A percentile compares a stretch with the other conserved stretches of the same genome.
Conservation (phyloP, 2,113 vertebrate genomes). For the Lonchura striata region DNA sequence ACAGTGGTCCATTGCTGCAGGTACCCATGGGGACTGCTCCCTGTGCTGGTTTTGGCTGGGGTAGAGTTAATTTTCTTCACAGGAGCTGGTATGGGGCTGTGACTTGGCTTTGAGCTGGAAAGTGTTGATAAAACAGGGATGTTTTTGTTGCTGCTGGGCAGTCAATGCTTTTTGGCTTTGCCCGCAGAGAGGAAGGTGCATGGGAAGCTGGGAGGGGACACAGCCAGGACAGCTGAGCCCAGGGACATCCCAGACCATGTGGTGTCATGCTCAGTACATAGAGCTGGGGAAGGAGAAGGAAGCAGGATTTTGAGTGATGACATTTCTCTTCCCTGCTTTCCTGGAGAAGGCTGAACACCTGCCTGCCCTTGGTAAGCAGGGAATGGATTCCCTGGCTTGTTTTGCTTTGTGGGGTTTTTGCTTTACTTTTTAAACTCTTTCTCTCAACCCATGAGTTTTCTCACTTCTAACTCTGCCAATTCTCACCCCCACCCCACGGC, state of each 20-base stretch:
- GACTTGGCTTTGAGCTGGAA: not conserved
- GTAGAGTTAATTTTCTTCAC: not conserved
- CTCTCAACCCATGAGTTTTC: not conserved
- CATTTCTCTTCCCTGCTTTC: not conserved
- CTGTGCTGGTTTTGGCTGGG: not conserved
- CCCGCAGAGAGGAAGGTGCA: not conserved
- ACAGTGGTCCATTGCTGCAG: not conserved
- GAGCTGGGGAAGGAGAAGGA: not conserved
- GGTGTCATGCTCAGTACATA: not conserved
- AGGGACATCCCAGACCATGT: not conserved
- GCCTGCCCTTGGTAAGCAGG: fast-evolving
- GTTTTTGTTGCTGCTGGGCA: not conserved
- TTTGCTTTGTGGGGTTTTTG: not conserved
- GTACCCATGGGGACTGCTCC: not conserved
- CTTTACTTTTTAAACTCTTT: not conserved
- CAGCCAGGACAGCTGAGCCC: not conserved
- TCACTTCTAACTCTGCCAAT: not conserved
- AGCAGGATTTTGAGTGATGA: not conserved
- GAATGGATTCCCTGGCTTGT: not conserved
- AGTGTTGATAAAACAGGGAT: not conserved
- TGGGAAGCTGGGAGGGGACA: not conserved
- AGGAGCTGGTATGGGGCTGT: not conserved
- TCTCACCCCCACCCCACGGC: not conserved
- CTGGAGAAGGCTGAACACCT: not conserved
- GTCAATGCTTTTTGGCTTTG: not conserved